Percentiles rank a stretch among this genome's conserved stretches.
Conservation (phyloP, 2,888 invertebrate genomes). For the Steinernema scapterisci region DNA sequence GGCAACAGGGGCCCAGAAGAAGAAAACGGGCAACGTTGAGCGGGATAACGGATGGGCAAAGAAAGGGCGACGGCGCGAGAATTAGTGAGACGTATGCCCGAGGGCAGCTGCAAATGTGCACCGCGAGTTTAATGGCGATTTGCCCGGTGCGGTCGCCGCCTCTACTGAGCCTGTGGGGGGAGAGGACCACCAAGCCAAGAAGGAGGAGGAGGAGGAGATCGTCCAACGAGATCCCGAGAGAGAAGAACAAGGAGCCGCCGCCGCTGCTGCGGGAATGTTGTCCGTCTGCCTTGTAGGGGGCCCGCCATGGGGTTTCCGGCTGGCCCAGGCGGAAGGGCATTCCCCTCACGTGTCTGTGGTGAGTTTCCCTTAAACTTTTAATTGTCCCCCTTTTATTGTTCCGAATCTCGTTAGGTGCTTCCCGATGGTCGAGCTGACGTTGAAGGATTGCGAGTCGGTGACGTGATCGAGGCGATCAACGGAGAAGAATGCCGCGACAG, state of each 20-base stretch:
- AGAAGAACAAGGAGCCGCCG: background rate
- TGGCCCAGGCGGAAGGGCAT: slow-evolving; percentile 26
- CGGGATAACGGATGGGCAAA: slow-evolving; percentile 29
- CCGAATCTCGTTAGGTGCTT: slow-evolving; percentile 37
- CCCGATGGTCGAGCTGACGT: slow-evolving; percentile 39
- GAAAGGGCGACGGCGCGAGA: slow-evolving; percentile 30
- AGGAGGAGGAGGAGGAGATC: too few relatives aligned
- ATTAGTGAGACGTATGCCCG: slow-evolving; percentile 27
- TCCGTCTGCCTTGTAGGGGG: slow-evolving; percentile 36
- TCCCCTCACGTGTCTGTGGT: slow-evolving; percentile 35
- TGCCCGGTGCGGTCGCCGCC: slow-evolving; percentile 15
- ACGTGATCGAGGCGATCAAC: slow-evolving; percentile 35
- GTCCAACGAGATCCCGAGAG: too few relatives aligned
- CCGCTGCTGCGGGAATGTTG: background rate
- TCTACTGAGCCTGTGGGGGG: background rate
- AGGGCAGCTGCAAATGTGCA: slow-evolving; percentile 32
- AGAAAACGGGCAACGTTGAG: background rate
- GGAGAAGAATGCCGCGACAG: slow-evolving; percentile 35
- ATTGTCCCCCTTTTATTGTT: background rate
- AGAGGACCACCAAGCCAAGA: slow-evolving; percentile 2
- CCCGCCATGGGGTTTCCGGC: slow-evolving; percentile 40
- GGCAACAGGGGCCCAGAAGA: background rate
- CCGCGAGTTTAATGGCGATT: slow-evolving; percentile 29
- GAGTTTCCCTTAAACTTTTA: background rate
- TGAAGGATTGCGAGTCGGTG: slow-evolving; percentile 36